A percentile compares a stretch with the other conserved stretches of the same genome.
Conservation (phyloP, 2,113 vertebrate species). For the Lutjanus erythropterus region DNA sequence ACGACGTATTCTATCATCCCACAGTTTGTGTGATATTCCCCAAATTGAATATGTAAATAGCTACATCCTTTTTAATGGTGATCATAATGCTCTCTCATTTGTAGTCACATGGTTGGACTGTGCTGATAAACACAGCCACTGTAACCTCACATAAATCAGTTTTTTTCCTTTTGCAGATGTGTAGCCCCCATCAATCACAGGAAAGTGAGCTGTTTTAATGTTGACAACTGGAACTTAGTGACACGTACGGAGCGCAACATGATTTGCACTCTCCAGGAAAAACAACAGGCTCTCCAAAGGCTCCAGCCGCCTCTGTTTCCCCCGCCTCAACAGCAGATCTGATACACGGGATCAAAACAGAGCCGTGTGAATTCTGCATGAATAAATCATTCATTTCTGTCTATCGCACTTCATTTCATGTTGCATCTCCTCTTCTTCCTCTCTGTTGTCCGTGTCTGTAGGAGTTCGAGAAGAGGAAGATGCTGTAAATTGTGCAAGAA, state of each 20-base stretch:
- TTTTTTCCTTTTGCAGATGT: conserved; percentile 35
- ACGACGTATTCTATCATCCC: conserved; percentile 74
- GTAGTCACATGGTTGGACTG: conserved; percentile 60
- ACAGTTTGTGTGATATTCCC: conserved; percentile 75
- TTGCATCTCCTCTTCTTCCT: conserved; percentile 31
- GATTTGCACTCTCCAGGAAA: conserved; percentile 55
- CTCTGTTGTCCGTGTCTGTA: conserved; percentile 66
- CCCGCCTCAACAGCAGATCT: conserved; percentile 59
- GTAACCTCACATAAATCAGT: conserved; percentile 56
- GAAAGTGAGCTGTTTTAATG: conserved; percentile 65
- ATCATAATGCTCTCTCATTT: conserved; percentile 74
- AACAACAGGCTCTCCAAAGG: conserved; percentile 40
- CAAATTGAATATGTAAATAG: conserved; percentile 83
- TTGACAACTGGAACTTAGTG: conserved; percentile 55
- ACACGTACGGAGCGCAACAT: conserved; percentile 25
- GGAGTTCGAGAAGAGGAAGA: conserved; percentile 89
- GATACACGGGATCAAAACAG: conserved; percentile 66
- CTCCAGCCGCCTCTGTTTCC: conserved; percentile 18
- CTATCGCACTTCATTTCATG: conserved; percentile 52
- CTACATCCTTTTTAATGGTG: conserved; percentile 76
- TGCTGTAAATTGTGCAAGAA: conserved; percentile 79
- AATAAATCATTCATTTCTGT: conserved; percentile 73
- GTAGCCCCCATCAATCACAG: conserved; percentile 45
- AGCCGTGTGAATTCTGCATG: conserved; percentile 71
- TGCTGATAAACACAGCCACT: conserved; percentile 60